Percentiles rank a stretch among this genome's conserved stretches.
Evolutionary conservation across 2,888 invertebrate species (phyloP).

Genomic region (Caenorhabditis auriculariae): DNA sequence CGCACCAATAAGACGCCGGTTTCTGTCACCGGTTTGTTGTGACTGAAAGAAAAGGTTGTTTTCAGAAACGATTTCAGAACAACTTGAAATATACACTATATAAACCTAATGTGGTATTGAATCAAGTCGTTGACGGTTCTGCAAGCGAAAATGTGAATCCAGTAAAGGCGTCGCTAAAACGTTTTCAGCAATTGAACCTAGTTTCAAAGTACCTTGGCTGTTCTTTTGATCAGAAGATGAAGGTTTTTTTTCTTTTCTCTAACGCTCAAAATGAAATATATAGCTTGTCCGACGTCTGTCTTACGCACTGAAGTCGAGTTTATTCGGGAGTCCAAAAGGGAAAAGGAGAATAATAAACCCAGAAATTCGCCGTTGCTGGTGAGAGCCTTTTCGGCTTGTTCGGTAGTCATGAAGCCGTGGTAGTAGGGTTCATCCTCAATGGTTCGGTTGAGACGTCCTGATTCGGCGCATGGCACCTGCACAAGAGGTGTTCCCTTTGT

Average conservation of each 20-base stretch:
- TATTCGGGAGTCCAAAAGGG: not conserved
- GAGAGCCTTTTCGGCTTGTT: constrained; percentile 9
- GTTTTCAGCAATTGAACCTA: not conserved
- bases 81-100: too few species aligned
- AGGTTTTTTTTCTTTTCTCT: not conserved
- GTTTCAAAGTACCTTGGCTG: constrained; percentile 3
- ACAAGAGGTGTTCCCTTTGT: too few species aligned
- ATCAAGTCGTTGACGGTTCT: constrained; percentile 16
- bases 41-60: too few species aligned
- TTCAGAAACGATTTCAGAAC: too few species aligned
- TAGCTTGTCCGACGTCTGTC: constrained; percentile 2
- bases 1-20: too few species aligned
- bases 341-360: constrained; percentile 2
- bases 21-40: too few species aligned
- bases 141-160: constrained; percentile 19
- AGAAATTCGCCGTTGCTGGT: constrained; percentile 19
- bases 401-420: constrained; percentile 16
- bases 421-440: constrained; percentile 19
- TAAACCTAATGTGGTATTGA: constrained; percentile 28
- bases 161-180: constrained; percentile 16
- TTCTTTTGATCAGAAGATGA: constrained; percentile 13
- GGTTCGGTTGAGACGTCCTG: constrained; percentile 6
- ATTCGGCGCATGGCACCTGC: constrained; percentile 9
- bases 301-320: constrained; percentile 10
- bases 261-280: constrained; percentile 8